phyloP scores from a whole-genome alignment of 2,888 invertebrate genomes.

The Pheosia gnoma region DNA sequence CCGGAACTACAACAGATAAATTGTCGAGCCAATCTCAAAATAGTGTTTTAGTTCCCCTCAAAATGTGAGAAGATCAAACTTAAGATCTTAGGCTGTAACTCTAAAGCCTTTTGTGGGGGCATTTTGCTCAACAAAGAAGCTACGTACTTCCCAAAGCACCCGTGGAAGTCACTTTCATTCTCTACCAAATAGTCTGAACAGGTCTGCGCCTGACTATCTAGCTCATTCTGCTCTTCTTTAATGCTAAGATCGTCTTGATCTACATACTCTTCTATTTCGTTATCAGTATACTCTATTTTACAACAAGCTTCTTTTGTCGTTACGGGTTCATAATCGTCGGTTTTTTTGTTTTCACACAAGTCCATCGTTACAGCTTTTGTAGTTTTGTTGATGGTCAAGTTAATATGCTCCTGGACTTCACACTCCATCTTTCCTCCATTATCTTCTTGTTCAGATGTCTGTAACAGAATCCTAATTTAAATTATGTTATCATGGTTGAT shows the following conservation, averaged over 20 bases:
- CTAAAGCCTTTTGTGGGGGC: conserved; percentile 44
- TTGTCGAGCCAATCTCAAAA: too few relatives aligned
- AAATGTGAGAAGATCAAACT: conserved; percentile 25
- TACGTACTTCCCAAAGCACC: conserved; percentile 56
- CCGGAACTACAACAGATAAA: too few relatives aligned
- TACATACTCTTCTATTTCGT: background rate
- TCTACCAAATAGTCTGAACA: background rate
- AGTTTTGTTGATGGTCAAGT: background rate
- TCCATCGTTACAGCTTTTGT: background rate
- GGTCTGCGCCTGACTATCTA: background rate
- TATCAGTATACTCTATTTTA: too few relatives aligned
- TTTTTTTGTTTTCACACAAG: too few relatives aligned
- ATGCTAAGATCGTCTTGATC: conserved; percentile 10
- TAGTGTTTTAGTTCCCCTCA: background rate
- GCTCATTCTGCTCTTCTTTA: background rate
- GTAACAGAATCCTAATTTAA: background rate
- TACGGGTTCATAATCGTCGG: too few relatives aligned
- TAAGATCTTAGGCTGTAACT: conserved; percentile 50
- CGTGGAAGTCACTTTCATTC: background rate
- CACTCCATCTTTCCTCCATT: background rate
- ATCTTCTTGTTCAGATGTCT: background rate
- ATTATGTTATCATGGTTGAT: background rate
- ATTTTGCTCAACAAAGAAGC: conserved; percentile 49
- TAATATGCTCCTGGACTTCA: background rate
- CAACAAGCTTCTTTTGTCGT: too few relatives aligned